phyloP scores from a whole-genome alignment of 2,797 vertebrate species.

The Pteropus rufus region DNA sequence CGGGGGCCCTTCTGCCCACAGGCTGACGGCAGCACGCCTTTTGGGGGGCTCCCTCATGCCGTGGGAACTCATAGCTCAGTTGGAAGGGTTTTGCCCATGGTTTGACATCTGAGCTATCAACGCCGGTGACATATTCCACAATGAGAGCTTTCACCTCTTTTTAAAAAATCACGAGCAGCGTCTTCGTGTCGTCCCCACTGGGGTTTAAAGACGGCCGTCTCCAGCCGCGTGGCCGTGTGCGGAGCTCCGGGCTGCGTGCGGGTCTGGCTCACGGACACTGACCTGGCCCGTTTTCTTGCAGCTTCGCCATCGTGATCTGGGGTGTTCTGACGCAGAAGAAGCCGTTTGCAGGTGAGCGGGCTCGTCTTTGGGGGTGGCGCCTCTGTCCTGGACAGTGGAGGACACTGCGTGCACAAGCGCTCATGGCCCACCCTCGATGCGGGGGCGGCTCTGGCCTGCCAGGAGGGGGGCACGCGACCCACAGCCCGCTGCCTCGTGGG shows the following conservation, averaged over 20 bases:
- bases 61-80: rapidly evolving
- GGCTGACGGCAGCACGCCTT: rapidly evolving
- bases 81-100: rapidly evolving
- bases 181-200: rapidly evolving
- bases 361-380: rapidly evolving
- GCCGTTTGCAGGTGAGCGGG: slow-evolving; percentile 92
- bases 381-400: rapidly evolving
- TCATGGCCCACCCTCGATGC: rapidly evolving
- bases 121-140: rapidly evolving
- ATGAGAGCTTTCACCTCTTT: not conserved
- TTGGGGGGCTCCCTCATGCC: rapidly evolving
- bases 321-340: slow-evolving; percentile 97
- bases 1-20: rapidly evolving
- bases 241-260: rapidly evolving
- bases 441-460: not conserved
- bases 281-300: slow-evolving; percentile 60
- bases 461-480: not conserved
- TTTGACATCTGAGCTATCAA: rapidly evolving
- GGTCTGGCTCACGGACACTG: not conserved
- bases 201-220: not conserved
- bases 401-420: rapidly evolving
- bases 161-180: rapidly evolving
- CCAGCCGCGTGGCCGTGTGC: rapidly evolving
- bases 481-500: rapidly evolving
- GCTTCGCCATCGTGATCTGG: slow-evolving; percentile 97